Base-by-base conservation (phyloP, 2,113 vertebrate species). In the Antechinus stuartii region DNA sequence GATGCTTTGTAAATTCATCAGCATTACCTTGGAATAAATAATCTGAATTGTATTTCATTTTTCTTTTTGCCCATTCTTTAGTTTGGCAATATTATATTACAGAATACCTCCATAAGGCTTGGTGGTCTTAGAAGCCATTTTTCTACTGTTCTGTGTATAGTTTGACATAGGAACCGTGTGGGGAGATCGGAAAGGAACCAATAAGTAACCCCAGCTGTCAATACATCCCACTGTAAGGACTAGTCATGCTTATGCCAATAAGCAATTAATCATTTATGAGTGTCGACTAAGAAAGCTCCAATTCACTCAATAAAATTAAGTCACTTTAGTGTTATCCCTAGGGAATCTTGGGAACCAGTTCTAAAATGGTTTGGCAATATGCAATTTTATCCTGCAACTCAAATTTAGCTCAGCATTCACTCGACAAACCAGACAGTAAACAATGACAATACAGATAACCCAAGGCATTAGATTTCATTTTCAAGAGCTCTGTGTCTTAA, bases 311-410 rank as follows among this genome's bases (percentile, higher is more conserved):
- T n/a, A 92, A 94, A 96, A 96, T 76, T 52, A 52, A 97, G 94
- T 30, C 54, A 94, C 68, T 96, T 95, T 84, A 91, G 92, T 91
- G 24, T 68, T 54, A 96, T n/a, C 92, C n/a, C 25, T 54, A 25
- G 93, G 93, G 57, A 54, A 50, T 96, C 55, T 96, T 89, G 97
- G 94, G 96, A 96, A 96, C 52, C 57, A 96, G 91, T 90, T 94
- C 49, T 93, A 89, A 95, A 90, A 95, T 93, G 96, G 94, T 92
- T 61, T 95, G 52, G 93, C 93, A 96, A 96, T 91, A 68, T 89
- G 55, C 50, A 94, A 96, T 93, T 96, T 96, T 90, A 98, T 95
- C 91, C 92, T 94, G 96, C 97, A 98, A 97, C 49, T 53, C 90
- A 96, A 95, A 94, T 93, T 84, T 95, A 95, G 27, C 76, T 93